Evolutionary conservation across 2,797 vertebrate genomes (phyloP).

Genomic region (Mus spretus): DNA sequence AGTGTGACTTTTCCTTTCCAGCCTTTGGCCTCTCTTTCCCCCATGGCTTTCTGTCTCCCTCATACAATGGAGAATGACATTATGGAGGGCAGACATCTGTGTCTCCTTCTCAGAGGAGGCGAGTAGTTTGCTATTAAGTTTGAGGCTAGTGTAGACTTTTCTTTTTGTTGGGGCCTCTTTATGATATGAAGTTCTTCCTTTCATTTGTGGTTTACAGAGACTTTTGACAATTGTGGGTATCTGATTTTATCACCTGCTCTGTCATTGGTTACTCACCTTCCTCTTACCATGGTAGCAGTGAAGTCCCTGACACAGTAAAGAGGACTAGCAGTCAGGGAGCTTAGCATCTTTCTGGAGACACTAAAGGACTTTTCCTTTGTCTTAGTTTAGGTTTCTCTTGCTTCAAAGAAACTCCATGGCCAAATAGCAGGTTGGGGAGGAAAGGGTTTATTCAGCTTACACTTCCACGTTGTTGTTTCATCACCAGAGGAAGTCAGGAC

Average conservation of each 20-base stretch:
- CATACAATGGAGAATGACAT: background rate
- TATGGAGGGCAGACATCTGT: background rate
- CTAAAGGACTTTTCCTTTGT: slow-evolving; percentile 9
- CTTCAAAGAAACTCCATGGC: background rate
- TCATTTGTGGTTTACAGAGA: slow-evolving; percentile 44
- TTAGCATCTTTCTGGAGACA: slow-evolving; percentile 51
- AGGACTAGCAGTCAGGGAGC: slow-evolving; percentile 51
- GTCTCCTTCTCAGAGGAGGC: slow-evolving; percentile 8
- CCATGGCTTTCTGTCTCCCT: background rate
- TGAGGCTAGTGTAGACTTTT: background rate
- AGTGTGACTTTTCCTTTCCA: slow-evolving; percentile 17
- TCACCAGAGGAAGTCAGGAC: background rate
- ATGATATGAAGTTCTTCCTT: slow-evolving; percentile 41
- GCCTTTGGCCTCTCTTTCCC: background rate
- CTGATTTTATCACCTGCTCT: slow-evolving; percentile 62
- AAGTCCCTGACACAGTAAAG: slow-evolving; percentile 56
- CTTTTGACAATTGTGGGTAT: slow-evolving; percentile 49
- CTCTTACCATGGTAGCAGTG: slow-evolving; percentile 61
- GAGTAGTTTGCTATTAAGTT: slow-evolving; percentile 54
- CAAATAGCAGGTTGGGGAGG: background rate
- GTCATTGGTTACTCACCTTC: slow-evolving; percentile 46
- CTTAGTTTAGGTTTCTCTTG: background rate
- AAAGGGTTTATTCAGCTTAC: background rate
- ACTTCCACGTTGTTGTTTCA: background rate
- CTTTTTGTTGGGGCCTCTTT: slow-evolving; percentile 34